phyloP scores from a whole-genome alignment of 2,797 vertebrate genomes.

The Kryptopterus vitreolus region DNA sequence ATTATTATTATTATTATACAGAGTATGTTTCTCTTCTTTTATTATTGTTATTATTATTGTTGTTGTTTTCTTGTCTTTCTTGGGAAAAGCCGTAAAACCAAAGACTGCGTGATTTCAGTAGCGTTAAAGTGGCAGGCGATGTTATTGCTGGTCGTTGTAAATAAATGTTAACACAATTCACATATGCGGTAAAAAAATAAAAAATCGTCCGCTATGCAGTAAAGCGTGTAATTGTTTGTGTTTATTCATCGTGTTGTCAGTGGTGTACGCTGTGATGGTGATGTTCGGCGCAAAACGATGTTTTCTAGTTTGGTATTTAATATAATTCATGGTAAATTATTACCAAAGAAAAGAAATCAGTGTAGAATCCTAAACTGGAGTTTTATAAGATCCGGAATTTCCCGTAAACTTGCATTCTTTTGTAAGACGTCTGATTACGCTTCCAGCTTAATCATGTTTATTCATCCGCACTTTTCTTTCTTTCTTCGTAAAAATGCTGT shows the following conservation, averaged over 20 bases:
- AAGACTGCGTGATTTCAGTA: constrained; percentile 42
- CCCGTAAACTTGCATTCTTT: not conserved
- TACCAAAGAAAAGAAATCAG: not conserved
- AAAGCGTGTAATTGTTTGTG: constrained; percentile 58
- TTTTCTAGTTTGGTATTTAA: not conserved
- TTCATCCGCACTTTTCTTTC: constrained; percentile 23
- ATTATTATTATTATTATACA: too few relatives aligned
- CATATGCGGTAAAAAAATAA: too few relatives aligned
- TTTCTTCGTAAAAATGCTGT: constrained; percentile 1
- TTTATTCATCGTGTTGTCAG: constrained; percentile 42
- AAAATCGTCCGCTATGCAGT: constrained; percentile 50
- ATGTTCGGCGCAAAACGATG: constrained; percentile 49
- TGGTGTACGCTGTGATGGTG: constrained; percentile 51
- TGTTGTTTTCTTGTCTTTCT: constrained; percentile 17
- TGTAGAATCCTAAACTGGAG: not conserved
- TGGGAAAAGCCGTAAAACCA: constrained; percentile 35
- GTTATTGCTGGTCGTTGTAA: constrained; percentile 66
- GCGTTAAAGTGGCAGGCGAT: constrained; percentile 57
- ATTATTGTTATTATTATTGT: not conserved
- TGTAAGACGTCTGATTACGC: constrained; percentile 6
- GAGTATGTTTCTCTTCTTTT: constrained; percentile 3
- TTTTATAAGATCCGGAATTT: not conserved
- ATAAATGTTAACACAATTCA: constrained; percentile 60
- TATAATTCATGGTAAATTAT: not conserved
- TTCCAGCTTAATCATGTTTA: not conserved